These are phyloP conservation scores for Amitus sp. DNA, from an alignment of 2,888 invertebrate genomes.

Conservation along the genomic window DNA sequence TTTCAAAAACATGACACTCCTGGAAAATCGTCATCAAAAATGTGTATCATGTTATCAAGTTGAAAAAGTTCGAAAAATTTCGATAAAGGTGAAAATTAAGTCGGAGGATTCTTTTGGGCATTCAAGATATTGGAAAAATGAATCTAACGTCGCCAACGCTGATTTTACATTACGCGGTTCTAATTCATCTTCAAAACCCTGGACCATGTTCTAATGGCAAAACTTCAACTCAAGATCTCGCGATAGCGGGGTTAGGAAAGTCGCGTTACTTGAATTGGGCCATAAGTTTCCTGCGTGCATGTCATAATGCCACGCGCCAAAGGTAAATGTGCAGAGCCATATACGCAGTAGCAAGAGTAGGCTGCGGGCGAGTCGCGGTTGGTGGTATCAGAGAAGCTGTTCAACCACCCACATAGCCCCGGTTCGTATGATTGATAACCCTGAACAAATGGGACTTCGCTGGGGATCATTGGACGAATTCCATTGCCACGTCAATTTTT, in stretches of 20 bases:
- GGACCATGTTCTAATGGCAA: no score
- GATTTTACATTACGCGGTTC: constrained; percentile 2
- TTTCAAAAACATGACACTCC: no score
- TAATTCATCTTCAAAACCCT: constrained; percentile 27
- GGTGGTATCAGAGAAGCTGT: constrained; percentile 45
- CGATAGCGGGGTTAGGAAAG: constrained; percentile 36
- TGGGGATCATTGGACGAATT: no score
- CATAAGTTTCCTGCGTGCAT: constrained; percentile 29
- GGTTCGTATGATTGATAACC: constrained; percentile 45
- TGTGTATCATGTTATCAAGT: no score
- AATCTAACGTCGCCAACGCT: no score
- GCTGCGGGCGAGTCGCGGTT: constrained; percentile 43
- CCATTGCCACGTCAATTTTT: no score
- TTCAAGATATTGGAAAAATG: no score
- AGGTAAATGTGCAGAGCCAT: constrained; percentile 29
- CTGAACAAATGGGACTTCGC: no score
- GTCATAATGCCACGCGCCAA: constrained; percentile 37
- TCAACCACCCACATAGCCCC: constrained; percentile 44
- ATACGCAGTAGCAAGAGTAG: constrained; percentile 34
- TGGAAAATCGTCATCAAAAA: no score
- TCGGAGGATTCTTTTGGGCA: no score
- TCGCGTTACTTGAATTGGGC: constrained; percentile 34
- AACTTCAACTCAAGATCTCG: constrained; percentile 44
- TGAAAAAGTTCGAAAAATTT: no score
- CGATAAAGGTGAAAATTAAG: no score